Evolutionary conservation across 2,113 vertebrate genomes (phyloP), one percentile per base, ranked within the genome.

Genomic region (Cervus canadensis): DNA sequence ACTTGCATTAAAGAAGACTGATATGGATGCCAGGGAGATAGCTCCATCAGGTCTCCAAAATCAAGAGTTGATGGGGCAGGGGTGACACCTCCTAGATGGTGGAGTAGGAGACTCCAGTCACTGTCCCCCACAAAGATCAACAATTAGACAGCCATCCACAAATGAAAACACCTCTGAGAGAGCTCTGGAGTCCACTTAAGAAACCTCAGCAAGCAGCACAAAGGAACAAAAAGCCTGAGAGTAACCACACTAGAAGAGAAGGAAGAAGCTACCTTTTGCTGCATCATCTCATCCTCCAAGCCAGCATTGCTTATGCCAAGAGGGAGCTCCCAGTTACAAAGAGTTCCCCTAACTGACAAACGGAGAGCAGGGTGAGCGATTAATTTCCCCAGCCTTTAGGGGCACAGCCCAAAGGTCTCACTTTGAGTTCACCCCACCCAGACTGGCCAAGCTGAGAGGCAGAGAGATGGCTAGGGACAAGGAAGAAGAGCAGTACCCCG

Each of bases 321-420:
- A 83, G 48, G 48, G 13, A 40, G 15, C 33, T 62, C n/a, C 88
- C 54, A 79, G 40, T 74, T 48, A n/a, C 71, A 79, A 48, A 17
- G 40, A 48, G 33, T n/a, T 26, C 43, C 74, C 40, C 19, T 59
- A 30, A 79, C 40, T 3, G 33, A 36, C 7, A 92, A 57, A n/a
- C 14, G 9, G 28, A 15, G n/a, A 2, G 11, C 6, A 2, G 21
- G 7, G 17, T 36, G 33, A 40, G 8, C 0, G 2, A 50, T 17
- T 6, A 40, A 33, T 12, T 76, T 60, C 43, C 28, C 43, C 13
- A 60, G 92, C 43, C 12, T 43, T 76, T 7, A 76, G 71, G 71
- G 71, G 36, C 71, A 76, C 71, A 76, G 36, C 23, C 36, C 71
- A 76, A 14, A 76, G 23, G 12, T 76, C 36, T 43, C 36, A 3